Evolutionary conservation across 2,797 vertebrate species (phyloP), one percentile per base, ranked within the genome.

Genomic region (Betta splendens): DNA sequence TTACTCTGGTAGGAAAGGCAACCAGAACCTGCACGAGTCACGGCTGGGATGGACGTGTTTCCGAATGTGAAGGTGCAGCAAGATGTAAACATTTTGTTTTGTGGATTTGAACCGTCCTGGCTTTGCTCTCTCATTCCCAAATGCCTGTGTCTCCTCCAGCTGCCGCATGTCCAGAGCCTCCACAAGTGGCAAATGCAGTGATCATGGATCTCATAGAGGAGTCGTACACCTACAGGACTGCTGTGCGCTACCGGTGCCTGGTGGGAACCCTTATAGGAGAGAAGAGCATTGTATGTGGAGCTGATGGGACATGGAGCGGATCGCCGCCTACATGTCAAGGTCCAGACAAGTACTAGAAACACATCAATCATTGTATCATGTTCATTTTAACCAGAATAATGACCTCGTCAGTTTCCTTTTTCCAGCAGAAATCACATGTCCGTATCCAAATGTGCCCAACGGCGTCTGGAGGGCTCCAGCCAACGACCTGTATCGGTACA

Each of bases 11-110:
- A 0, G 91, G 92, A 22, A 11, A 0, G 16, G 55, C 22, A 7
- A 80, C 39, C 23, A 87, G 83, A 58, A 16, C 12, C 54, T 93
- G 92, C 49, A 2, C 54, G 69, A 62, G 18, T 20, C 2, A 22
- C 0, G 91, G 90, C 37, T 93, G 92, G 92, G 83, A 89, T 0
- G 87, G 88, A 40, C 87, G 79, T 3, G 3, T 33, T 44, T 77
- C 91, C 3, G 22, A 33, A 0, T 93, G 92, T 80, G 87, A 92
- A 82, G 88, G 92, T 81, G 54, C 8, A 0, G 16, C 21, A 3
- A 51, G 20, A 13, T 17, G 25, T 17, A 8, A 6, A 11, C 9
- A 29, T 21, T 23, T 25, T 32, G 2, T 37, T 25, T 13, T n/a
- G 1, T 52, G 15, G 25, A 22, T 56, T 16, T 40, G 23, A 5